phyloP scores from a whole-genome alignment of 2,113 vertebrate genomes.

The Paramormyrops kingsleyae region DNA sequence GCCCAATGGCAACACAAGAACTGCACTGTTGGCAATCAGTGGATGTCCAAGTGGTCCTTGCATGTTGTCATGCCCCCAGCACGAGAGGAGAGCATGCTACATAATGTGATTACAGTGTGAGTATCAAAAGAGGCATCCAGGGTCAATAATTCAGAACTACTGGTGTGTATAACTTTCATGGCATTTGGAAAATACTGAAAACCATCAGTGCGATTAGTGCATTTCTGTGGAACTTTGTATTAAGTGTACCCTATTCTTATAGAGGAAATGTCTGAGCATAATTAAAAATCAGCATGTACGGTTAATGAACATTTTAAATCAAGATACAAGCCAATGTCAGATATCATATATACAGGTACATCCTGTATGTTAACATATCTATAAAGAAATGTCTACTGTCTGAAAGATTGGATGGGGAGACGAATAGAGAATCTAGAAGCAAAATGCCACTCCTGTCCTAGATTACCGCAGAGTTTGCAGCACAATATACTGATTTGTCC shows the following conservation, averaged over 20 bases:
- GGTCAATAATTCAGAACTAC: neutral
- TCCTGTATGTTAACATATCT: neutral
- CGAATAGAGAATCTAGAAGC: neutral
- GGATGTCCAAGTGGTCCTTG: neutral
- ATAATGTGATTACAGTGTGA: neutral
- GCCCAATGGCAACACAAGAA: neutral
- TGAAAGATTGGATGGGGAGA: neutral
- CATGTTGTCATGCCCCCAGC: neutral
- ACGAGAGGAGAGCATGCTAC: neutral
- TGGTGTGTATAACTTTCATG: neutral
- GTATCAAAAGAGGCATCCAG: neutral
- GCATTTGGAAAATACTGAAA: neutral
- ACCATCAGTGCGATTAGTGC: neutral
- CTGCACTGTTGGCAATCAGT: neutral
- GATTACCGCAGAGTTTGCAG: neutral
- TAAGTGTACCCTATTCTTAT: neutral
- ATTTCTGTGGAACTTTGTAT: neutral
- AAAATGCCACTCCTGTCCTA: neutral
- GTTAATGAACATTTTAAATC: neutral
- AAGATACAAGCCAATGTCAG: neutral
- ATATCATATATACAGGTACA: neutral
- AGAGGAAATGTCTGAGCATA: neutral
- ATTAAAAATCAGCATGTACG: neutral
- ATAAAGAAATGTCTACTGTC: neutral
- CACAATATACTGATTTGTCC: neutral